Evolutionary conservation across 2,113 vertebrate genomes (phyloP), one percentile per base, ranked within the genome.

Genomic region (Bos javanicus): DNA sequence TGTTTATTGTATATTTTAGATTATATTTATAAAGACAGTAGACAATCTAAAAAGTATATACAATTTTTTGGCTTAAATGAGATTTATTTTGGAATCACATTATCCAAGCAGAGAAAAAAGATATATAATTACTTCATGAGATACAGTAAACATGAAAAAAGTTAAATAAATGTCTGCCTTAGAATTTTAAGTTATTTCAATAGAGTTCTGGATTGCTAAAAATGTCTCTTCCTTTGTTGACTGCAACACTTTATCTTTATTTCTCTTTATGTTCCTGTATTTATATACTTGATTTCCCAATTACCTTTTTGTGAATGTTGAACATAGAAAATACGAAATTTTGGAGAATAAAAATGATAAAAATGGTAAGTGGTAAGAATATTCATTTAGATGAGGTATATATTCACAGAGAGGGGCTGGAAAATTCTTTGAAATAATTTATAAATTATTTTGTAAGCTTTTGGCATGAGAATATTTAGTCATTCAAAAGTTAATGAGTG

Each of bases 151-250:
- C 64, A 28, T 86, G 50, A 86, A 91, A 83, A 54, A 67, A 59
- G 9, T 39, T 33, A 86, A 23, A 88, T 33, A 71, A 62, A 82
- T 52, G 1, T 64, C 67, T 71, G 36, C 36, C 80, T 98, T 98
- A 97, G 96, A 98, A 98, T 94, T 98, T 98, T 98, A 92, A 36
- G 97, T 98, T 98, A 97, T 97, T 98, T 99, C 98, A 88, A 99
- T 98, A n/a, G 99, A 98, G 94, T 99, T 99, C 96, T 99, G 99
- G 78, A 99, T 99, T 94, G 99, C 99, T 80, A 99, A 99, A 98
- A 99, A 99, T 59, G 99, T 99, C 46, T 99, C 99, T 87, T 99
- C 99, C 94, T 99, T 99, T 5, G 98, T 90, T 30, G 99, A 98
- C 30, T 98, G 90, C 0, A 95, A 94, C 67, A 98, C 99, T 98